Conservation (phyloP, 2,797 vertebrate species). For the Xenopus petersii region DNA sequence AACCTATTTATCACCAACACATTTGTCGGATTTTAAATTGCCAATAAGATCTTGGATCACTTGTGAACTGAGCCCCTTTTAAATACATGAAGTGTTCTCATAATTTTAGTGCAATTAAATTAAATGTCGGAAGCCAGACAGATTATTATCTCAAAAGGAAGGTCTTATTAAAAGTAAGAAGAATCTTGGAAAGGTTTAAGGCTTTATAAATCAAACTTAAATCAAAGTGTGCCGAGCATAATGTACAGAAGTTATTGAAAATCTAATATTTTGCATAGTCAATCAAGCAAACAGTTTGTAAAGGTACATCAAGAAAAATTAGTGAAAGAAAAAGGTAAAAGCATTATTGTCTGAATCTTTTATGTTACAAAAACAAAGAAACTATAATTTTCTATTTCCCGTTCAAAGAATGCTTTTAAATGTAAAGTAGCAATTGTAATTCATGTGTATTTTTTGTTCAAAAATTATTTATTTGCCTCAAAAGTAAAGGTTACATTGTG, state of each 20-base stretch:
- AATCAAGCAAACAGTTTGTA: not conserved
- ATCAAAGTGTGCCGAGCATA: not conserved
- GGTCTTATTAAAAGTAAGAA: conserved; percentile 1
- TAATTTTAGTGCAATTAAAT: conserved; percentile 17
- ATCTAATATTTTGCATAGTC: conserved; percentile 1
- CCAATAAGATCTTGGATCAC: not conserved
- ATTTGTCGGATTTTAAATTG: not conserved
- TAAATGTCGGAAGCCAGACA: conserved; percentile 3
- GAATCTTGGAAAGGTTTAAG: conserved; percentile 5
- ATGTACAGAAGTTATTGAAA: conserved; percentile 5
- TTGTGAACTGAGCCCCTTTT: conserved; percentile 10
- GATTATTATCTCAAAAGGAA: conserved; percentile 12
- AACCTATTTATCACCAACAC: too few relatives aligned
- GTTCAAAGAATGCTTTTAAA: too few relatives aligned
- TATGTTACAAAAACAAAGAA: too few relatives aligned
- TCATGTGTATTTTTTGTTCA: too few relatives aligned
- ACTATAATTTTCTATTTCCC: too few relatives aligned
- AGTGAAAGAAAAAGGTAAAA: too few relatives aligned
- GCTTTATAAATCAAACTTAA: not conserved
- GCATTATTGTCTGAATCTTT: too few relatives aligned
- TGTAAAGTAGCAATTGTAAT: too few relatives aligned
- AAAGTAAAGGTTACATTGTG: too few relatives aligned
- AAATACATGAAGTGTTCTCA: not conserved
- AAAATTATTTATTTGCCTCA: too few relatives aligned
- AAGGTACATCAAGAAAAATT: not conserved